Evolutionary conservation across 2,797 vertebrate genomes (phyloP).

Genomic region (Alauda arvensis): DNA sequence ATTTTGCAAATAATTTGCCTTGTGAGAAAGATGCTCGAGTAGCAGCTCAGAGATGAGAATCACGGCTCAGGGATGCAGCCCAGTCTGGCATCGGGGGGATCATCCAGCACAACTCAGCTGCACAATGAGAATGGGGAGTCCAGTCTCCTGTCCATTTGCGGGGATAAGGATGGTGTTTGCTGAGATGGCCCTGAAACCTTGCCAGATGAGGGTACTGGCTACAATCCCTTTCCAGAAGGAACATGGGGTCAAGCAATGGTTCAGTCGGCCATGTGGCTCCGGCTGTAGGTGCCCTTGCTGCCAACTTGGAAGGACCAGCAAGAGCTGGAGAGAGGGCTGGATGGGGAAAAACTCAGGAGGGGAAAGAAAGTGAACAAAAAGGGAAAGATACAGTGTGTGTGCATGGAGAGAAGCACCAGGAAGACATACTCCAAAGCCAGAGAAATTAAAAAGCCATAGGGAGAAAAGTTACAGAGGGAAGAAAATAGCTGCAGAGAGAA

Average conservation of each 20-base stretch:
- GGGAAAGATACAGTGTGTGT: not conserved
- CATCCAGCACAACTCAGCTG: rapidly evolving
- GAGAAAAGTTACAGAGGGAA: not conserved
- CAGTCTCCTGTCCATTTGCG: not conserved
- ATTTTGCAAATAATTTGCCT: not conserved
- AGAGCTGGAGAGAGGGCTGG: not conserved
- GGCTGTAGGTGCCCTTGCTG: not conserved
- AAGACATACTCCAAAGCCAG: rapidly evolving
- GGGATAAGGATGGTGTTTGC: not conserved
- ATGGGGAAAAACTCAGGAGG: not conserved
- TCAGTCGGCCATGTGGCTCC: rapidly evolving
- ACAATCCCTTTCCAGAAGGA: not conserved
- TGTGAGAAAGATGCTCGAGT: not conserved
- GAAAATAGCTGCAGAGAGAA: slow-evolving; percentile 12
- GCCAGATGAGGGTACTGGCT: not conserved
- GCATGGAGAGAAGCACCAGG: not conserved
- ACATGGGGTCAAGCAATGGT: not conserved
- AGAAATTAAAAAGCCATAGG: not conserved
- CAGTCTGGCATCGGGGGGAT: rapidly evolving
- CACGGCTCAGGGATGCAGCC: not conserved
- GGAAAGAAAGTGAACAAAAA: not conserved
- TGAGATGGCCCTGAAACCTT: not conserved
- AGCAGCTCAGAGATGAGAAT: not conserved
- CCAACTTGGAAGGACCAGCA: not conserved
- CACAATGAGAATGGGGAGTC: not conserved